A percentile compares a stretch with the other conserved stretches of the same genome.
Evolutionary conservation across 2,888 invertebrate species (phyloP).

Genomic region (Plusia festucae): DNA sequence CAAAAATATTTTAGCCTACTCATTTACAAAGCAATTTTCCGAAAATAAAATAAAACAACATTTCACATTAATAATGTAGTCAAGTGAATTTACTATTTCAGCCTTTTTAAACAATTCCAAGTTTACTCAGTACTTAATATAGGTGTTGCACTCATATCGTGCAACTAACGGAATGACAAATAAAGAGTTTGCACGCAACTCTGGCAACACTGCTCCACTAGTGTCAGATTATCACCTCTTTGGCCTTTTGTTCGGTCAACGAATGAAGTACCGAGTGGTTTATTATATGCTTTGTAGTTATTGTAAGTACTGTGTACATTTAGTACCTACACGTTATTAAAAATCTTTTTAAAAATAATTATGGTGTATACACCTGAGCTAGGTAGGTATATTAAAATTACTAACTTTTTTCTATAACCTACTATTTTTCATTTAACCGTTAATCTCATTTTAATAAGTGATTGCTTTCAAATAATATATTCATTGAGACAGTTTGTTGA

Average conservation of each 20-base stretch:
- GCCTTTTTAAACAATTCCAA: not conserved
- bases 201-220: conserved; percentile 10
- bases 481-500: too few relatives aligned
- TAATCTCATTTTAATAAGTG: too few relatives aligned
- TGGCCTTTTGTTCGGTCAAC: conserved; percentile 8
- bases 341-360: too few relatives aligned
- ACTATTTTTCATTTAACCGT: too few relatives aligned
- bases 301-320: too few relatives aligned
- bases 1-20: too few relatives aligned
- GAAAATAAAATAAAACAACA: not conserved
- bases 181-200: conserved; percentile 12
- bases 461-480: too few relatives aligned
- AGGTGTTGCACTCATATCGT: not conserved
- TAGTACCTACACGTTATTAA: too few relatives aligned
- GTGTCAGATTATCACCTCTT: conserved; percentile 5
- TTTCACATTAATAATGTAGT: not conserved
- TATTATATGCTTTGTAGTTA: not conserved
- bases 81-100: not conserved
- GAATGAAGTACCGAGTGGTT: not conserved
- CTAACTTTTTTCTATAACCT: too few relatives aligned
- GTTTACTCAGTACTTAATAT: not conserved
- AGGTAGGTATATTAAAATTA: too few relatives aligned
- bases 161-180: conserved; percentile 6
- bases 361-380: too few relatives aligned
- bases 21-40: too few relatives aligned